Conservation (phyloP, 1,140 invertebrate species). For the Lepidurus arcticus region DNA sequence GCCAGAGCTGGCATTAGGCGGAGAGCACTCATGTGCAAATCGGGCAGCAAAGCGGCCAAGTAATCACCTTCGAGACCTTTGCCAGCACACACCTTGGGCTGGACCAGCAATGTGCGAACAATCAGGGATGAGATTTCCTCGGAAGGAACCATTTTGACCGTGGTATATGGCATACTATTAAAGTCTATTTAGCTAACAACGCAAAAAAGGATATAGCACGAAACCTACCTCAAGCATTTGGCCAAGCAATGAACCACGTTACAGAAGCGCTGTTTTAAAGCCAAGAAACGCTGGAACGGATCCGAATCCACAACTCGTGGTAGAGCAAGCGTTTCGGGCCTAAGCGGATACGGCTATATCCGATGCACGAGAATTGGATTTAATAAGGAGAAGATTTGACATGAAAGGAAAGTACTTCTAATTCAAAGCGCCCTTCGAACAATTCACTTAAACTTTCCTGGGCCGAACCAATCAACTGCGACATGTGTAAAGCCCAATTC, state of each 20-base stretch:
- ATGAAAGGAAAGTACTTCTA: background rate
- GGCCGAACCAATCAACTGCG: background rate
- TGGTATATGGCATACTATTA: background rate
- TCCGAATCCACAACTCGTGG: background rate
- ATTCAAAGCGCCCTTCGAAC: background rate
- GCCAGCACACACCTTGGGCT: background rate
- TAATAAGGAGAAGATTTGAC: too few species aligned
- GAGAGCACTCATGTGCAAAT: background rate
- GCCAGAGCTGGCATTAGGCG: background rate
- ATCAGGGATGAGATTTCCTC: background rate
- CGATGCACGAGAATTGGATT: background rate
- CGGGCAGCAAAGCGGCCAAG: background rate
- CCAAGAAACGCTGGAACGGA: background rate
- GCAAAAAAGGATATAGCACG: background rate
- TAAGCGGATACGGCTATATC: background rate
- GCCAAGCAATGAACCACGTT: background rate
- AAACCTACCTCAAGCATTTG: background rate
- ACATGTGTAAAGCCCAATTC: background rate
- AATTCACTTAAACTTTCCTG: slow-evolving; percentile 6
- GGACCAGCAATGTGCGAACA: background rate
- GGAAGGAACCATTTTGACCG: background rate
- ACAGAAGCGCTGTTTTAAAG: background rate
- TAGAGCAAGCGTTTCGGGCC: background rate
- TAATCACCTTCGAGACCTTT: background rate
- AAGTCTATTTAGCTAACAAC: background rate